Base-by-base conservation (phyloP, 2,113 vertebrate species). In the Actenoides lindsayi region DNA sequence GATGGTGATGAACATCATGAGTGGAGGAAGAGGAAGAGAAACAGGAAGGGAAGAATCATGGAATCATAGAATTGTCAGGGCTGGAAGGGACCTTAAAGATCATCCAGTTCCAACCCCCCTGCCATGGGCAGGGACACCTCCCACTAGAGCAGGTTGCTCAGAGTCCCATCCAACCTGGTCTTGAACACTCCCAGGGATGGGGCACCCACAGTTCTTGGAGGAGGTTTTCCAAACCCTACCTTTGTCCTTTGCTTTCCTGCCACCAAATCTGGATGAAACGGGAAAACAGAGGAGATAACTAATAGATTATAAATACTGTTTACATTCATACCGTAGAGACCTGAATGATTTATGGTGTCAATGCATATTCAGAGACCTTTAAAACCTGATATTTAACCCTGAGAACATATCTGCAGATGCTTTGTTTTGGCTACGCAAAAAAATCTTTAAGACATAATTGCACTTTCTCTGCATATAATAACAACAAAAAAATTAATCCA, bases 361-460 rank as follows among this genome's bases (percentile, higher is more conserved):
- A 74, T 54, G 63, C 46, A 5, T 86, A 62, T 73, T 85, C 50
- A 79, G 71, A 96, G 87, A 94, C 63, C 56, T 92, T 82, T 57
- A 78, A 87, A 94, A 93, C 37, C 59, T 92, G 81, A 70, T 87
- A 74, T 68, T 93, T 69, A 93, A 96, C 96, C 93, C 96, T 97
- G 96, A 97, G 97, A 96, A 95, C 65, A 39, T 53, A 88, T 31
- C 82, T 91, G 82, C 80, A 82, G 76, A 92, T 84, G 85, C 94
- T 93, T 92, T 78, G 62, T 33, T 89, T 69, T 56, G 78, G 93
- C 84, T 79, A 83, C 25, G 85, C 48, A 87, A 94, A 93, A 76
- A 69, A 89, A 90, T 84, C 44, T 33, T 97, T 97, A 97, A 97
- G 97, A 97, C 96, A 93, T 95, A 89, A 96, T 93, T 96, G 96